These are phyloP conservation scores for Siderastrea siderea DNA, from an alignment of 92 coral and sea anemone species.

Conservation along the genomic window DNA sequence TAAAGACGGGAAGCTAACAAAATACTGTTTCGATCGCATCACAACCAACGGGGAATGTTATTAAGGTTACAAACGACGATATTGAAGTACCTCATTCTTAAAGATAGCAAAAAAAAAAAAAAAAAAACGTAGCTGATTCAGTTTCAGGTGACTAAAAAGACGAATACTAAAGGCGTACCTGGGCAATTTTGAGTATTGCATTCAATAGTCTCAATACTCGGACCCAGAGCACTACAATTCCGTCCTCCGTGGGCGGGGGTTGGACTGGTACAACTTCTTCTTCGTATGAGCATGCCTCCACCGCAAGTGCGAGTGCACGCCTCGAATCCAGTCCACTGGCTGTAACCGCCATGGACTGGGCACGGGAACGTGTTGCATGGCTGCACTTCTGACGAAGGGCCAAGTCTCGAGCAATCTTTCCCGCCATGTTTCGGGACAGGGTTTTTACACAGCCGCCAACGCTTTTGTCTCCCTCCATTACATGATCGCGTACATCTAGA, in stretches of 20 bases:
- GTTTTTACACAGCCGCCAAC: slow-evolving; percentile 67
- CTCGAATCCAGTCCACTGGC: slow-evolving; percentile 74
- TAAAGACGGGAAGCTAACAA: too few relatives aligned
- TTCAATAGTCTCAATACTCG: slow-evolving; percentile 35
- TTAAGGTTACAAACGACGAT: too few relatives aligned
- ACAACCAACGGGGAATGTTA: too few relatives aligned
- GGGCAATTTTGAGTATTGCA: slow-evolving; percentile 88
- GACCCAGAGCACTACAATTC: slow-evolving; percentile 80
- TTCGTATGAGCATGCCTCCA: slow-evolving; percentile 75
- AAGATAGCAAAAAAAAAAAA: background rate
- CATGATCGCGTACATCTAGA: slow-evolving; percentile 68
- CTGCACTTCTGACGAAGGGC: slow-evolving; percentile 39
- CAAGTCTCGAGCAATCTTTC: slow-evolving; percentile 54
- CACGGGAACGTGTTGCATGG: slow-evolving; percentile 68
- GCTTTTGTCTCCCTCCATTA: slow-evolving; percentile 47
- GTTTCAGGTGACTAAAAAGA: background rate
- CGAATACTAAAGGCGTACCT: slow-evolving; percentile 52
- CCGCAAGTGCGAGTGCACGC: slow-evolving; percentile 81
- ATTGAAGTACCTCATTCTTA: background rate
- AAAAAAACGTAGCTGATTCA: background rate
- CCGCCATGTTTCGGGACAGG: slow-evolving; percentile 82
- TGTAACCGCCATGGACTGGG: slow-evolving; percentile 80
- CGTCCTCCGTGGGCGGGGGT: slow-evolving; percentile 79
- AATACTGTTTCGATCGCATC: too few relatives aligned
- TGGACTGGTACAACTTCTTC: slow-evolving; percentile 80